Percentiles rank a stretch among this genome's conserved stretches.
Conservation (phyloP, 2,113 vertebrate species). For the Clarias macrocephalus region DNA sequence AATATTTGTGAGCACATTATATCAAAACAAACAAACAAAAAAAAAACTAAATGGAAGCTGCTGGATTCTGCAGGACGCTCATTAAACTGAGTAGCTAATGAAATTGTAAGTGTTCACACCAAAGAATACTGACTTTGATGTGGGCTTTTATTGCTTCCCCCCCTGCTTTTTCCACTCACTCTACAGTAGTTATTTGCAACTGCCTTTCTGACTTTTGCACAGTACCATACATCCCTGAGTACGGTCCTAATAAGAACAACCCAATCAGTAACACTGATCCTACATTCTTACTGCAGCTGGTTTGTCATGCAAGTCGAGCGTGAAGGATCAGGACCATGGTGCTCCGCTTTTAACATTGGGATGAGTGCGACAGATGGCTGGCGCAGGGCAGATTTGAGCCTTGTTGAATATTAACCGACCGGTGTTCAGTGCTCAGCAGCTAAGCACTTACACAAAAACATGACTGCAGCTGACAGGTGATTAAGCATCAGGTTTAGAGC, state of each 20-base stretch:
- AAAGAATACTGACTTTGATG: too few species aligned
- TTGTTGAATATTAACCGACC: constrained; percentile 45
- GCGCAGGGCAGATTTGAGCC: constrained; percentile 21
- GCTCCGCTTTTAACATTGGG: background rate
- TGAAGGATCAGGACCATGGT: background rate
- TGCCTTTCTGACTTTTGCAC: too few species aligned
- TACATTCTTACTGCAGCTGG: background rate
- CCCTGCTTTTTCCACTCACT: too few species aligned
- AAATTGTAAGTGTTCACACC: too few species aligned
- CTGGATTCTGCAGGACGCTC: too few species aligned
- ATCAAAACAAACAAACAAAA: too few species aligned
- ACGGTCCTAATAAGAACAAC: background rate
- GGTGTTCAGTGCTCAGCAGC: constrained; percentile 19
- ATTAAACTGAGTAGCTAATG: too few species aligned
- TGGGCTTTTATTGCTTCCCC: too few species aligned
- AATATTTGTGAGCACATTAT: too few species aligned
- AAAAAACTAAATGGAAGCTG: too few species aligned
- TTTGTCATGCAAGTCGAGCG: background rate
- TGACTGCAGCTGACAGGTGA: constrained; percentile 10
- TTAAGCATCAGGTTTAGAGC: constrained; percentile 15
- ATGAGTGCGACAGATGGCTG: constrained; percentile 40
- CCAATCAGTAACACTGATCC: background rate
- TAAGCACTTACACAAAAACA: constrained; percentile 26
- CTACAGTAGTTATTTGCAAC: too few species aligned
- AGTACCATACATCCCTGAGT: too few species aligned